phyloP scores from a whole-genome alignment of 2,113 vertebrate genomes.

The Myrmophylax atrothorax region DNA sequence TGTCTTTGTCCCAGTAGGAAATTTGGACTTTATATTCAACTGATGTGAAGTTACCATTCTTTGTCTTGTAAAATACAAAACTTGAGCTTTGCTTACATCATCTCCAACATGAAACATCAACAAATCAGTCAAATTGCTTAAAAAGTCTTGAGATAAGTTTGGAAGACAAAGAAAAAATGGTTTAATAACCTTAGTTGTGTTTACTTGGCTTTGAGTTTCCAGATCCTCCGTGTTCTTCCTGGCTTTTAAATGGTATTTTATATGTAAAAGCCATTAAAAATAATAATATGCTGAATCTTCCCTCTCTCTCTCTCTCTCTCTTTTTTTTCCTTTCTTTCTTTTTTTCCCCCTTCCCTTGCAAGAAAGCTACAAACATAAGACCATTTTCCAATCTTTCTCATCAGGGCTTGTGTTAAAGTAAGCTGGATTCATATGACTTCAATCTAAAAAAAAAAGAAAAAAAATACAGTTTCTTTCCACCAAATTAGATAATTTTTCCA shows the following conservation, averaged over 20 bases:
- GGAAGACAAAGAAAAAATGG: background rate
- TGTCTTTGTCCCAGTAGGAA: background rate
- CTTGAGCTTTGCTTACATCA: background rate
- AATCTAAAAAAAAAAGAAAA: background rate
- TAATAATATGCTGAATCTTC: background rate
- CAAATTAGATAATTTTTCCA: background rate
- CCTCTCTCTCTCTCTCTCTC: no score
- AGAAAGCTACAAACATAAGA: background rate
- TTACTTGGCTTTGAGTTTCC: background rate
- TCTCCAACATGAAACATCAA: background rate
- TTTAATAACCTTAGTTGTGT: background rate
- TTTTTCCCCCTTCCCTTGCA: background rate
- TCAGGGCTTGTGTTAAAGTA: background rate
- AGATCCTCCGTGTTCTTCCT: background rate
- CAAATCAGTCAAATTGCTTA: background rate
- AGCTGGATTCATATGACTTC: background rate
- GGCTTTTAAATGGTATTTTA: background rate
- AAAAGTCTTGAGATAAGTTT: background rate
- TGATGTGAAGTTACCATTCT: background rate
- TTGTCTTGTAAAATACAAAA: background rate
- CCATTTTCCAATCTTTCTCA: background rate
- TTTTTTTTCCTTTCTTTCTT: no score
- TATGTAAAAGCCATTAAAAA: background rate
- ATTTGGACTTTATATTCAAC: background rate
- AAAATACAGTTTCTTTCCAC: fast-evolving